A percentile compares a stretch with the other conserved stretches of the same genome.
Conservation (phyloP, 2,888 invertebrate genomes). For the Sisyra terminalis region DNA sequence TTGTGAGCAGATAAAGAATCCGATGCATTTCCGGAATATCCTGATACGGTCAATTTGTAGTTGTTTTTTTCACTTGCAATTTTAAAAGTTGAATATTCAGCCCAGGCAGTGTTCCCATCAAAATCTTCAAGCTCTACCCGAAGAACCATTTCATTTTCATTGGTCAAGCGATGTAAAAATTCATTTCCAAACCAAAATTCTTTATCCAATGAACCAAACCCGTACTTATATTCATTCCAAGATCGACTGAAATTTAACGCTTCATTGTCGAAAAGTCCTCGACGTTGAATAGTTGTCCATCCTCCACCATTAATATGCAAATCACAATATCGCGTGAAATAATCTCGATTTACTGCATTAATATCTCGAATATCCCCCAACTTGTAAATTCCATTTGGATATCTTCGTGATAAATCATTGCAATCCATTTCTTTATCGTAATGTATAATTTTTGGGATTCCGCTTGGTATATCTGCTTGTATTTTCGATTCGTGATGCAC, state of each 20-base stretch:
- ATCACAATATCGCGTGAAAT: conserved; percentile 29
- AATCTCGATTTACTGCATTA: conserved; percentile 21
- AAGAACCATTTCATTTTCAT: conserved; percentile 25
- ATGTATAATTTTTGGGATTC: not conserved
- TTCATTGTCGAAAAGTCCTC: conserved; percentile 24
- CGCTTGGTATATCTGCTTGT: too few relatives aligned
- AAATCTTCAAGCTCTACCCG: conserved; percentile 35
- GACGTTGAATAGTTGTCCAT: conserved; percentile 37
- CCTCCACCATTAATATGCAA: conserved; percentile 29
- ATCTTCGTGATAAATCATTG: conserved; percentile 21
- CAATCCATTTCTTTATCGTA: conserved; percentile 1
- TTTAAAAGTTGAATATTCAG: conserved; percentile 30
- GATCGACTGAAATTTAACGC: conserved; percentile 32
- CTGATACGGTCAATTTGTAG: conserved; percentile 29
- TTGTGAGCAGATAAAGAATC: conserved; percentile 36
- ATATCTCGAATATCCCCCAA: conserved; percentile 15
- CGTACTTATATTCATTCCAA: conserved; percentile 37
- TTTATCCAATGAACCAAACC: conserved; percentile 33
- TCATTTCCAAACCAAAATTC: conserved; percentile 46
- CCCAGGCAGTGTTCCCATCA: conserved; percentile 28
- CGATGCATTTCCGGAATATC: conserved; percentile 31
- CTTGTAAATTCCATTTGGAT: conserved; percentile 27
- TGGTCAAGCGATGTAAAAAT: conserved; percentile 29
- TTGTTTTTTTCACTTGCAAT: conserved; percentile 26
- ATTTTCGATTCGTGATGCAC: too few relatives aligned